Percentiles rank a stretch among this genome's conserved stretches.
These are phyloP conservation scores for Epsilonema sp. DNA, from an alignment of 2,888 invertebrate species.

Conservation along the genomic window DNA sequence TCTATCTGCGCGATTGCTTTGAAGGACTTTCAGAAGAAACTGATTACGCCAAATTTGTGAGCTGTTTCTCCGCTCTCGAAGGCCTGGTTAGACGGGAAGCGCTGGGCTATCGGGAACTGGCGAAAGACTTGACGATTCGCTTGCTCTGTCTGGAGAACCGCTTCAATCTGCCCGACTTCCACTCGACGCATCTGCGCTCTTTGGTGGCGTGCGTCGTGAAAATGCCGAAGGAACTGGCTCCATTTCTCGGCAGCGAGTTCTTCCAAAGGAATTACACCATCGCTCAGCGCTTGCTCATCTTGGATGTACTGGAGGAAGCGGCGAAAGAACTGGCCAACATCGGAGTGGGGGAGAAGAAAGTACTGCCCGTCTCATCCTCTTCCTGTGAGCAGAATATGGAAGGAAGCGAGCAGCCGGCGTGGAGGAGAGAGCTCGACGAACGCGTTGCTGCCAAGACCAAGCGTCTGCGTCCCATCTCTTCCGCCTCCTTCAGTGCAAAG, in stretches of 20 bases:
- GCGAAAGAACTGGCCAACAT: background rate
- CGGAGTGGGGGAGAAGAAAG: background rate
- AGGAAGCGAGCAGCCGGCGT: background rate
- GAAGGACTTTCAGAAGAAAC: background rate
- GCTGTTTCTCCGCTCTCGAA: background rate
- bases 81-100: background rate
- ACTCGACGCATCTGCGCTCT: background rate
- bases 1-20: background rate
- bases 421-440: background rate
- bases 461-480: background rate
- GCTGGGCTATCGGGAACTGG: background rate
- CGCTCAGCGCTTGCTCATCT: background rate
- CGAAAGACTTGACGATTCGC: background rate
- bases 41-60: background rate
- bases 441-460: background rate
- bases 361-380: background rate
- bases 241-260: background rate
- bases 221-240: background rate
- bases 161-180: background rate
- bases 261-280: background rate
- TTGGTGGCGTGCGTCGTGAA: background rate
- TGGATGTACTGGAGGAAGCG: slow-evolving; percentile 15
- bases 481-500: too few relatives aligned
- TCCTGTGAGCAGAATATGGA: too few relatives aligned
- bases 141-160: background rate